Base-by-base conservation (phyloP, 2,888 invertebrate species). In the Plagiodera versicolora region DNA sequence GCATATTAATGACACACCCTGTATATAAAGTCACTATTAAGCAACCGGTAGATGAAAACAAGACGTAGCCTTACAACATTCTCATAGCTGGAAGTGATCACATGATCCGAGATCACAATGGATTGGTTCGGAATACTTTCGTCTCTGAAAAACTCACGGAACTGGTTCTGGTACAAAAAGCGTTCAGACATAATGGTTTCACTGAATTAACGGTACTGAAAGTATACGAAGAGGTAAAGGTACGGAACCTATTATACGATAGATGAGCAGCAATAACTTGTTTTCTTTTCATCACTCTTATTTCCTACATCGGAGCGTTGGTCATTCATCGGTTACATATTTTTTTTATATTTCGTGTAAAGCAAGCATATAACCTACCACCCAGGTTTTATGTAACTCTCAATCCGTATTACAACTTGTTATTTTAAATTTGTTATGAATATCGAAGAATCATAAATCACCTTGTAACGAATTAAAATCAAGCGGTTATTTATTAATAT, bases 151-250 rank as follows among this genome's bases (percentile, higher is more conserved):
- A 52, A 58, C 28, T 56, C 17, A 28, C n/a, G 45, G 35, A 66
- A 64, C 62, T 53, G 51, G 60, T 54, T 53, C 47, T 16, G 6
- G 14, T 32, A 49, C 18, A 56, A 49, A 51, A 54, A 28, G 50
- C 52, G 39, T 30, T 18, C 32, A n/a, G 30, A 55, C 47, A 48
- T 60, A 53, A 60, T 63, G 58, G 58, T 56, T 63, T 64, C 66
- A 59, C 46, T 56, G 58, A 65, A 65, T 55, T 67, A 67, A 67
- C 67, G 66, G 67, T 64, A 62, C 49, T 28, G 53, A 55, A 56
- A 59, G 54, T 49, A 50, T 51, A 52, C 56, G 48, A 56, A 61
- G 24, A 24, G 24, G 24, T 6, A 24, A 5, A 24, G 24, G 24
- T 24, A 6, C 4, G 6, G 6, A 6, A 6, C 24, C 24, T 24